Base-by-base conservation (phyloP, 1,140 invertebrate species). In the Hycleus phaleratus region DNA sequence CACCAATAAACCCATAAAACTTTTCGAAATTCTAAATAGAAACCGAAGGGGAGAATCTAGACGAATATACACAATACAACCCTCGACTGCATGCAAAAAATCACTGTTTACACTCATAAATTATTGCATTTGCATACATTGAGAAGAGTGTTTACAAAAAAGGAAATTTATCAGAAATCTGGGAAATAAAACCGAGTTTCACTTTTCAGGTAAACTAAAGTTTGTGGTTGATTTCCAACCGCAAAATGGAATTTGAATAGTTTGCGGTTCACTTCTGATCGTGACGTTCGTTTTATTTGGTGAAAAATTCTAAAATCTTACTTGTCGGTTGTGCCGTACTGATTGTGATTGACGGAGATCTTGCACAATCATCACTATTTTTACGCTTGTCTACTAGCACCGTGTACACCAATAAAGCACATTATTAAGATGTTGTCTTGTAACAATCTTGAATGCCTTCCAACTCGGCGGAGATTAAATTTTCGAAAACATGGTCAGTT, bases 121-220 rank as follows among this genome's bases (percentile, higher is more conserved):
- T 63, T 58, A 58, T 46, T 43, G 44, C 40, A 42, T 42, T n/a
- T n/a, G 9, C 9, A 4, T n/a, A 10, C 5, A 42, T n/a, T 11
- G 40, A 9, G 9, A 42, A 3, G 32, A 32, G 32, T 32, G 7
- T 11, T 43, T 44, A 44, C 18, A 32, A 11, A 12, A 59, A 55
- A 55, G 51, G 50, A 56, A 55, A 56, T 56, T 60, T 50, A 59
- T 39, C 40, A 11, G 40, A 45, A 46, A 59, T 48, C 1, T n/a
- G 39, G 18, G 18, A 51, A 60, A 56, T 46, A 53, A 53, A 46
- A 53, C 26, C 54, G 57, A 63, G 60, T 70, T 70, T 70, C 68
- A 70, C 68, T 70, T 69, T 67, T 70, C 67, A 64, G 65, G 64
- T 66, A 62, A 60, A 49, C 10, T 44, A 11, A 58, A 58, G 62